Conservation (phyloP, 2,888 invertebrate genomes). For the Chrysolina oricalcia region DNA sequence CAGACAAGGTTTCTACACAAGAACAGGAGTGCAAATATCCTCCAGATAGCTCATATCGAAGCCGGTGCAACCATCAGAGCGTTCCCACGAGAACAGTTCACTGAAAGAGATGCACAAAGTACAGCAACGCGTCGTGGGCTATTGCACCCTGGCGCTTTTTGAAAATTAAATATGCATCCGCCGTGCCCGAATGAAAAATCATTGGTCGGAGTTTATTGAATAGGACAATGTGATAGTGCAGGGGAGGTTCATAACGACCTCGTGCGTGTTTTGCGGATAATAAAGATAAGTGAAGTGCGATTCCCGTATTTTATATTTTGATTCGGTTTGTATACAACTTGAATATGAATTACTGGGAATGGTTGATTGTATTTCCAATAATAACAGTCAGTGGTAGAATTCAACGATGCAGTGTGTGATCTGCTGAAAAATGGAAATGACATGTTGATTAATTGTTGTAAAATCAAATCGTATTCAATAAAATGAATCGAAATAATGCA, state of each 20-base stretch:
- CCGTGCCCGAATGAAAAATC: neutral
- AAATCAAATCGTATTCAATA: no score
- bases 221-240: neutral
- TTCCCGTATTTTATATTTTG: neutral
- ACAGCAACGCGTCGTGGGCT: conserved; percentile 1
- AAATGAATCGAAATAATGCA: no score
- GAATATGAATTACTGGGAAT: neutral
- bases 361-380: no score
- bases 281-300: neutral
- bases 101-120: conserved; percentile 13
- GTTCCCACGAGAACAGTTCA: conserved; percentile 12
- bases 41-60: conserved; percentile 4
- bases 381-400: neutral
- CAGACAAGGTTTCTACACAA: neutral
- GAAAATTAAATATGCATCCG: conserved; percentile 4
- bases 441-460: no score
- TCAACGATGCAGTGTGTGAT: no score
- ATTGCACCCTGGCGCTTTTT: neutral
- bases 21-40: conserved; percentile 11
- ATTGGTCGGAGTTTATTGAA: conserved; percentile 3
- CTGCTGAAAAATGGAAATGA: no score
- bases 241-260: neutral
- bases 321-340: neutral
- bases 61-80: neutral
- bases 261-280: neutral